phyloP scores from a whole-genome alignment of 2,113 vertebrate species.

The Pseudonaja textilis region DNA sequence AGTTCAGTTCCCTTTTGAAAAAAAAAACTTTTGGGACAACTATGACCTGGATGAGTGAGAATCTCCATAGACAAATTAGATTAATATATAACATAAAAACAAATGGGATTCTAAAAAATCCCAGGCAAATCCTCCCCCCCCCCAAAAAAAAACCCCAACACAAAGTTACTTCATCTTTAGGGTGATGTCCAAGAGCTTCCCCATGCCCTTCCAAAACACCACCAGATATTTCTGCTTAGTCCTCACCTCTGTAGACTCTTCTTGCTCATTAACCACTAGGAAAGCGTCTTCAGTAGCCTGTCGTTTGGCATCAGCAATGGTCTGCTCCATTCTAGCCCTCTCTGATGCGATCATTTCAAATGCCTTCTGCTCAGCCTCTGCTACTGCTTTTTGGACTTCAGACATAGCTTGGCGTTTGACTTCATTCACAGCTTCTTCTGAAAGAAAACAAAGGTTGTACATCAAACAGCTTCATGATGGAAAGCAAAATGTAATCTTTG shows the following conservation, averaged over 20 bases:
- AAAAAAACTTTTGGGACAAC: background rate
- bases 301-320: conserved; percentile 89
- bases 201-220: background rate
- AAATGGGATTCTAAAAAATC: background rate
- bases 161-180: background rate
- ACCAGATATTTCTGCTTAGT: too few species aligned
- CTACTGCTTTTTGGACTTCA: conserved; percentile 96
- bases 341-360: conserved; percentile 96
- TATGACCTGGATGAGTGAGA: background rate
- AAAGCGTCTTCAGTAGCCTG: conserved; percentile 94
- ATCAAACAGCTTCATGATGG: background rate
- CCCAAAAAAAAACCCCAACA: background rate
- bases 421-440: conserved; percentile 98
- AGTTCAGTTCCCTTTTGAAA: background rate
- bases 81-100: background rate
- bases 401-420: conserved; percentile 99
- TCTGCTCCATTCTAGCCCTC: conserved; percentile 97
- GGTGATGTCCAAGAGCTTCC: background rate
- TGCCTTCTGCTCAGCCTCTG: conserved; percentile 96
- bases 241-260: conserved; percentile 95
- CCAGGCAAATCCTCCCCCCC: accelerated
- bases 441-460: conserved; percentile 65
- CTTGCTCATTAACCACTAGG: conserved; percentile 95
- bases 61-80: background rate
- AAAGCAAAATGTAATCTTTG: accelerated